phyloP scores from a whole-genome alignment of 2,797 vertebrate genomes.

The Myotis findleyi region DNA sequence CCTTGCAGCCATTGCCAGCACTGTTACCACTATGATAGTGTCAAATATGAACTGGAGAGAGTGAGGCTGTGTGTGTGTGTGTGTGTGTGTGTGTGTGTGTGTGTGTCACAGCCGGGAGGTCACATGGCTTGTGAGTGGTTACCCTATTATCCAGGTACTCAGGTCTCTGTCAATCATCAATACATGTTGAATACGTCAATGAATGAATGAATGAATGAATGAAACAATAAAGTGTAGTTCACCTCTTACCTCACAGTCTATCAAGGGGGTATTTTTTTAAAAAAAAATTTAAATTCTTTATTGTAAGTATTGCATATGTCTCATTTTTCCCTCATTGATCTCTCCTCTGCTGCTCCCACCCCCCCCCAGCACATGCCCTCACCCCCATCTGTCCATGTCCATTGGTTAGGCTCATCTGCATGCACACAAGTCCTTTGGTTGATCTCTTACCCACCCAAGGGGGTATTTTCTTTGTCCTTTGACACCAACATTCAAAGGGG shows the following conservation, averaged over 20 bases:
- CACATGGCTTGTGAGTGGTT: not conserved
- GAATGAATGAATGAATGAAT: not conserved
- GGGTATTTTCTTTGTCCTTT: not conserved
- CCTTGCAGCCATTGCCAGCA: not conserved
- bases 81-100: not conserved
- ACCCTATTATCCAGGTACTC: no score
- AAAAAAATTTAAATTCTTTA: no score
- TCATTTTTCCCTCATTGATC: no score
- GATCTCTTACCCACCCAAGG: no score
- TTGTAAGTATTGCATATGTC: no score
- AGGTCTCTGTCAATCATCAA: not conserved
- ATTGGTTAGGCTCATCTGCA: no score
- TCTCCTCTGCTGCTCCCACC: no score
- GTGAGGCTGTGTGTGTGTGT: not conserved
- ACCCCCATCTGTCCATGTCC: no score
- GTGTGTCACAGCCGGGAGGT: not conserved
- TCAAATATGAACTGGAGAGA: not conserved
- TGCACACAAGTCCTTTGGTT: no score
- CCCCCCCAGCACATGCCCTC: no score
- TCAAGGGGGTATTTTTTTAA: not conserved
- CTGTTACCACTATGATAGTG: fast-evolving
- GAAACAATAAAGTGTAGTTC: not conserved
- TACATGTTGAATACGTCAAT: not conserved
- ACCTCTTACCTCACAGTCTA: not conserved
- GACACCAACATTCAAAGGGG: not conserved